These are phyloP conservation scores for Oenanthe oenanthe DNA, from an alignment of 2,113 vertebrate species.

Conservation along the genomic window DNA sequence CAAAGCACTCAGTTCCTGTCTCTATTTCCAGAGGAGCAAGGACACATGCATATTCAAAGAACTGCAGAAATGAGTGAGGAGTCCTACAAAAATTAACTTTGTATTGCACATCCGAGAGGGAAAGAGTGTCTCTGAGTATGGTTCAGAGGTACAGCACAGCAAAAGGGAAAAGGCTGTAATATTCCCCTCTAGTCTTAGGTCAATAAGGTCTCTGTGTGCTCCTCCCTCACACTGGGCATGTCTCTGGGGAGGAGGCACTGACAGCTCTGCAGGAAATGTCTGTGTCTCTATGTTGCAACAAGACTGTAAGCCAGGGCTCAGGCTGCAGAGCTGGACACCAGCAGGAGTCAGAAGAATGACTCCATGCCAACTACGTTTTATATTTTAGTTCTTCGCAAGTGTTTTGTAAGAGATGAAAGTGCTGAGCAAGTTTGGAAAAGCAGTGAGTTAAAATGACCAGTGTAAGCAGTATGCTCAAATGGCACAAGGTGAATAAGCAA, in stretches of 20 bases:
- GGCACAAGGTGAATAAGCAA: not conserved
- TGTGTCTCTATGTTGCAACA: accelerated
- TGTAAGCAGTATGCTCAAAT: accelerated
- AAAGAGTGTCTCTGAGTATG: not conserved
- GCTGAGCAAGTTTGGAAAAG: not conserved
- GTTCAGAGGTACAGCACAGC: accelerated
- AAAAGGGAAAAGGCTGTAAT: not conserved
- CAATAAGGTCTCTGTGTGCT: not conserved
- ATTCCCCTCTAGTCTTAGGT: not conserved
- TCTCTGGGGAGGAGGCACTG: not conserved
- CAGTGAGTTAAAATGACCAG: not conserved
- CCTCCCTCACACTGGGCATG: not conserved
- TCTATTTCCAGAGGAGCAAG: not conserved
- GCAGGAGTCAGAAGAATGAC: not conserved
- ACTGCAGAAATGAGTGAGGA: not conserved
- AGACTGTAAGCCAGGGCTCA: not conserved
- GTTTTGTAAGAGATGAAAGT: not conserved
- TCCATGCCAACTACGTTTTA: not conserved
- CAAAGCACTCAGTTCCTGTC: not conserved
- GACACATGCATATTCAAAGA: not conserved
- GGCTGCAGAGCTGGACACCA: not conserved
- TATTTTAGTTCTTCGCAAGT: not conserved
- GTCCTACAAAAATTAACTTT: not conserved
- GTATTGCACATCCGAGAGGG: not conserved
- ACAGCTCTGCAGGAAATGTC: not conserved